phyloP scores from a whole-genome alignment of 2,113 vertebrate species.

The Varanus komodoensis region DNA sequence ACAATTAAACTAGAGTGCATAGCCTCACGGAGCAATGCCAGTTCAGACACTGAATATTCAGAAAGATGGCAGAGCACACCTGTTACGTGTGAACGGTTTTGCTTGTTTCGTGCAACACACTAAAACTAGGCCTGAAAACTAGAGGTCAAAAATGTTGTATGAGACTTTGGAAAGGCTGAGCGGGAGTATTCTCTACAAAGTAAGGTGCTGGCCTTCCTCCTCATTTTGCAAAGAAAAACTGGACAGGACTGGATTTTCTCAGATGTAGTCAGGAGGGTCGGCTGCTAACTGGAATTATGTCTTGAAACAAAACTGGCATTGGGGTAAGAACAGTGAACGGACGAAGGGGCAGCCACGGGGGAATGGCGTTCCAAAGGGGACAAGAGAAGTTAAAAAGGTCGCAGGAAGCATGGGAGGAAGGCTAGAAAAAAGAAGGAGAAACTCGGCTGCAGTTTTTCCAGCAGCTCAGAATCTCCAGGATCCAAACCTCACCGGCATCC shows the following conservation, averaged over 20 bases:
- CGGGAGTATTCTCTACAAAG: neutral
- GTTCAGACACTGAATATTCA: too few relatives aligned
- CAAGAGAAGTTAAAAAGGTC: neutral
- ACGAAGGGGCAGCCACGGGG: neutral
- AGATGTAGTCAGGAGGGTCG: neutral
- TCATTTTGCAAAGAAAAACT: neutral
- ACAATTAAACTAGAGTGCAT: too few relatives aligned
- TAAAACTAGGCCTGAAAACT: neutral
- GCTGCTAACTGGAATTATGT: neutral
- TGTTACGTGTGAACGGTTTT: too few relatives aligned
- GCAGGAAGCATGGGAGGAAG: rapidly evolving
- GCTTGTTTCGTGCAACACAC: neutral
- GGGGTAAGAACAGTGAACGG: neutral
- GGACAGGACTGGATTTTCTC: neutral
- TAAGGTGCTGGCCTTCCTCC: neutral
- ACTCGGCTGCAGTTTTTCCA: neutral
- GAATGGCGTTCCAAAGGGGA: neutral
- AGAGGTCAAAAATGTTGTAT: neutral
- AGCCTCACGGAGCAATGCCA: too few relatives aligned
- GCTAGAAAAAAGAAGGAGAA: neutral
- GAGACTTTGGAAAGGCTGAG: neutral
- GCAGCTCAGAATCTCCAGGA: neutral
- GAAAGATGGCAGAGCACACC: too few relatives aligned
- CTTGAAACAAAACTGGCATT: neutral
- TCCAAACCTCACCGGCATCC: neutral